Evolutionary conservation across 2,888 invertebrate genomes (phyloP).

Genomic region (Diarsia mendica): DNA sequence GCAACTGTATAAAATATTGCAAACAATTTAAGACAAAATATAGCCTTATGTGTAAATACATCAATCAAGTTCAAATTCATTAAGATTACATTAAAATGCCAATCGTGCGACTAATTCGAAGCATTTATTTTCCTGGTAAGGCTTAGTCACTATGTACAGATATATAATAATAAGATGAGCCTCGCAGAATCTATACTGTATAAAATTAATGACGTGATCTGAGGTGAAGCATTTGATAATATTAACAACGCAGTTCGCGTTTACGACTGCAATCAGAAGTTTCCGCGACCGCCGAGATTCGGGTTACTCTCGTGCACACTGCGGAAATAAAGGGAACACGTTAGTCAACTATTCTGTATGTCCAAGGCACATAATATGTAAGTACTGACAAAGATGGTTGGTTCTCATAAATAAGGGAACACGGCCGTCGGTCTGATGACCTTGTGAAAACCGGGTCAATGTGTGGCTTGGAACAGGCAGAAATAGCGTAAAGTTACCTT

Average conservation of each 20-base stretch:
- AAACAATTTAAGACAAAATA: slow-evolving; percentile 38
- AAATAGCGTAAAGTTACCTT: not conserved
- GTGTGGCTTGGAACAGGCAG: not conserved
- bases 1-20: slow-evolving; percentile 47
- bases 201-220: slow-evolving; percentile 69
- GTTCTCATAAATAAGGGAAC: too few relatives aligned
- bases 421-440: not conserved
- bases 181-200: slow-evolving; percentile 70
- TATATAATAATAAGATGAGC: slow-evolving; percentile 66
- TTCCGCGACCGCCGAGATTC: slow-evolving; percentile 85
- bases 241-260: slow-evolving; percentile 51
- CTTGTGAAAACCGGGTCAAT: not conserved
- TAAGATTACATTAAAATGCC: slow-evolving; percentile 22
- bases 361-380: not conserved
- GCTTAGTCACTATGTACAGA: slow-evolving; percentile 64
- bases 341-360: slow-evolving; percentile 15
- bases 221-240: slow-evolving; percentile 71
- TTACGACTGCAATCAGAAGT: slow-evolving; percentile 84
- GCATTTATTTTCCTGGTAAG: slow-evolving; percentile 59
- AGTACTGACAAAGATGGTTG: not conserved
- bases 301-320: slow-evolving; percentile 92
- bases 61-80: slow-evolving; percentile 27
- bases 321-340: slow-evolving; percentile 72
- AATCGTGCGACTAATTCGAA: slow-evolving; percentile 10
- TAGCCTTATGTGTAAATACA: slow-evolving; percentile 26